These are phyloP conservation scores for Capitulum mitella DNA, from an alignment of 2,888 invertebrate species.

Conservation along the genomic window DNA sequence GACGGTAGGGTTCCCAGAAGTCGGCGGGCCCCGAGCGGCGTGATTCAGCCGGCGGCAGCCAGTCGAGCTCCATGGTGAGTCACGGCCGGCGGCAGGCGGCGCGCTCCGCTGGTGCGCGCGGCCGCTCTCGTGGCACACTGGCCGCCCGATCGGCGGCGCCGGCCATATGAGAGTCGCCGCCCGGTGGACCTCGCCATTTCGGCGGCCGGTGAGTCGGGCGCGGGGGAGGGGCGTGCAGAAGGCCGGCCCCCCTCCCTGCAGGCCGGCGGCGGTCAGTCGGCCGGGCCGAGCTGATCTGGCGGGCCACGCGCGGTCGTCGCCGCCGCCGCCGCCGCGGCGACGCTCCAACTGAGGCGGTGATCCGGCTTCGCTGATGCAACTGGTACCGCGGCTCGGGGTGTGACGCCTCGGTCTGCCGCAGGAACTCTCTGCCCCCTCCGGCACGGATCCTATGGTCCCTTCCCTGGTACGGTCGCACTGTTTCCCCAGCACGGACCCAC, in stretches of 20 bases:
- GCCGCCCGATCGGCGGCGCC: neutral
- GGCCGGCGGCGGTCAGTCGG: constrained; percentile 1
- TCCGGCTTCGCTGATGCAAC: no score
- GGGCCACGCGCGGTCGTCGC: no score
- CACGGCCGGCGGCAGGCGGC: neutral
- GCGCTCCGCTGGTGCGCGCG: neutral
- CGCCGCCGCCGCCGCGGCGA: no score
- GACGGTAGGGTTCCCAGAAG: constrained; percentile 2
- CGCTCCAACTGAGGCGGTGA: no score
- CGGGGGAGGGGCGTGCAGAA: constrained; percentile 12
- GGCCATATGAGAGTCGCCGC: neutral
- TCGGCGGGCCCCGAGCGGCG: neutral
- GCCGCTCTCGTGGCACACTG: neutral
- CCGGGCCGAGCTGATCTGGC: no score
- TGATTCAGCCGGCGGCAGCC: constrained; percentile 14
- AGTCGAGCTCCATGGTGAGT: neutral
- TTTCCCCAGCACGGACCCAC: no score
- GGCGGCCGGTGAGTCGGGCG: neutral
- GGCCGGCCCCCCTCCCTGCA: neutral
- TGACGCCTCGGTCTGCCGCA: no score
- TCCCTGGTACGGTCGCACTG: no score
- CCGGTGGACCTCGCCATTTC: constrained; percentile 8
- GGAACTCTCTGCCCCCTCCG: no score
- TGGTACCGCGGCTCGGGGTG: no score
- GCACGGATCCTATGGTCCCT: no score